phyloP scores from a whole-genome alignment of 2,113 vertebrate genomes.

The Diadophis punctatus region DNA sequence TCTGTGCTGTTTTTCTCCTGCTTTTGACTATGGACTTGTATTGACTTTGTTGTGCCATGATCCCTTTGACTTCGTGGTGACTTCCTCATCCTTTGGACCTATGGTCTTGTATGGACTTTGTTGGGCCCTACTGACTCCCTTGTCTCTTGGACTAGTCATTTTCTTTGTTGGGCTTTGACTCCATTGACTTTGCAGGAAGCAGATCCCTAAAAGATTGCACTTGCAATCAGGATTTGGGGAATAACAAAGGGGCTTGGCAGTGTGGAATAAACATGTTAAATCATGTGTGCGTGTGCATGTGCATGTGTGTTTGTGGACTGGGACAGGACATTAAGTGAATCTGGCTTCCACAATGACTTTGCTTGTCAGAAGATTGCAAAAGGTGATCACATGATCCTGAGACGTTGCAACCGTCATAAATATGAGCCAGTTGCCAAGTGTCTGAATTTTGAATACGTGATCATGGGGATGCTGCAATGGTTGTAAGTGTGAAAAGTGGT shows the following conservation, averaged over 20 bases:
- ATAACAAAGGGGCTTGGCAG: background rate
- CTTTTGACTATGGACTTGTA: too few relatives aligned
- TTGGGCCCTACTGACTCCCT: background rate
- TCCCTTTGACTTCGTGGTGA: too few relatives aligned
- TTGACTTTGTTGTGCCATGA: too few relatives aligned
- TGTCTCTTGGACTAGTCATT: background rate
- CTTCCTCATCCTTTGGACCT: too few relatives aligned
- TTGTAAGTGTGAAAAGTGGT: background rate
- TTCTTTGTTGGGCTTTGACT: background rate
- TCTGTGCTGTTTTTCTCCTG: too few relatives aligned
- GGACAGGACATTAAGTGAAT: background rate
- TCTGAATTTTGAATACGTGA: background rate
- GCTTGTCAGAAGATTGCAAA: background rate
- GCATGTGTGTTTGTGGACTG: background rate
- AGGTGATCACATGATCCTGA: background rate
- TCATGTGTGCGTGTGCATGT: background rate
- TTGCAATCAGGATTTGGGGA: background rate
- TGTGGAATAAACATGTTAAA: background rate
- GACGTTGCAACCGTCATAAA: background rate
- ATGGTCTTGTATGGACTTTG: background rate
- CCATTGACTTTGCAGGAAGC: background rate
- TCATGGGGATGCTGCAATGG: background rate
- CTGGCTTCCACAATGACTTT: background rate
- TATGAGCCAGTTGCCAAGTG: background rate
- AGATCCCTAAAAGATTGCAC: background rate